Evolutionary conservation across 2,888 invertebrate species (phyloP).

Genomic region (Drosophila gaucha): DNA sequence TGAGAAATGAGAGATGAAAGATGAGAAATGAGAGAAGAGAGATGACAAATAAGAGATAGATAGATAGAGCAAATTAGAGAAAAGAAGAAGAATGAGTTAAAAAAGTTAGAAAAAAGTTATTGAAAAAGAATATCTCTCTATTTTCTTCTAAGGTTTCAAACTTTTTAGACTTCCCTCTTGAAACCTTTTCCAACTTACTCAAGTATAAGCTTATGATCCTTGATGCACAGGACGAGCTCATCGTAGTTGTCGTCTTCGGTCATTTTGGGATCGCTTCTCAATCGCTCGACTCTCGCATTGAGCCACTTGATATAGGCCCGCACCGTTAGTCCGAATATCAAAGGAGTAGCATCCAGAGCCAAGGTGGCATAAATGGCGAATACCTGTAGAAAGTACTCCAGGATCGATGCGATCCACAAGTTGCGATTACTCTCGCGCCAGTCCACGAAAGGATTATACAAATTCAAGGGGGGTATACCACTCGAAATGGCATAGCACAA

Average conservation of each 20-base stretch:
- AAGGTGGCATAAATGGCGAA: conserved; percentile 9
- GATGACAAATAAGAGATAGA: no score
- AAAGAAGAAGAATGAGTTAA: no score
- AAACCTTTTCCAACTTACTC: no score
- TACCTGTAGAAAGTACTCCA: conserved; percentile 13
- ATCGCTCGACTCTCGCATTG: conserved; percentile 3
- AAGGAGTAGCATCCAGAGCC: conserved; percentile 19
- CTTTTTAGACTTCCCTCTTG: no score
- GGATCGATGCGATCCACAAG: conserved; percentile 14
- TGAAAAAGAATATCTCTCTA: no score
- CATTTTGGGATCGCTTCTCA: background rate
- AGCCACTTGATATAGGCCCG: conserved; percentile 28
- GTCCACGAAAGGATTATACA: conserved; percentile 36
- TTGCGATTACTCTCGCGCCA: conserved; percentile 19
- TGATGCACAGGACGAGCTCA: conserved; percentile 34
- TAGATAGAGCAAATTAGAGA: no score
- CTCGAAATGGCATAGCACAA: conserved; percentile 6
- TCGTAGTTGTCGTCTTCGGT: conserved; percentile 21
- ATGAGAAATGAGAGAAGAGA: no score
- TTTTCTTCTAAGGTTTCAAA: no score
- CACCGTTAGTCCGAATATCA: conserved; percentile 35
- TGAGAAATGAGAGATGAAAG: no score
- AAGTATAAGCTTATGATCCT: conserved; percentile 36
- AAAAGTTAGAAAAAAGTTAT: no score
- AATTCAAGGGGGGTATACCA: conserved; percentile 22